These are phyloP conservation scores for Anabacerthia variegaticeps DNA, from an alignment of 2,797 vertebrate species.

Conservation along the genomic window DNA sequence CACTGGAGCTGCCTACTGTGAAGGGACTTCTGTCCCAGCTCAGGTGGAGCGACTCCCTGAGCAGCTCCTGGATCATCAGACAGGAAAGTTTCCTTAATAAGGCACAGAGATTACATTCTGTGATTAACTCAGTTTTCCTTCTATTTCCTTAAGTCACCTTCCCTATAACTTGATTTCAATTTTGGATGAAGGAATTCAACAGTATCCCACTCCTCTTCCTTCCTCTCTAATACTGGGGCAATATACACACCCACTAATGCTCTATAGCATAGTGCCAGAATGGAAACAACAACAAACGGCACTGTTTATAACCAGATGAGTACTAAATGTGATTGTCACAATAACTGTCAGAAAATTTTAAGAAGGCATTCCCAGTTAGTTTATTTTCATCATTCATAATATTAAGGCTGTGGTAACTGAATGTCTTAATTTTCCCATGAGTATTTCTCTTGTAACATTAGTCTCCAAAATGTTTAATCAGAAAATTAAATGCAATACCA, in stretches of 20 bases:
- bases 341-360: background rate
- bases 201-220: background rate
- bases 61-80: background rate
- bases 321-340: background rate
- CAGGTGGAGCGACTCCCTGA: background rate
- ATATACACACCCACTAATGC: background rate
- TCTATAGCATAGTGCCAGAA: background rate
- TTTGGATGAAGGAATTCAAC: background rate
- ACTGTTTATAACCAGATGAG: background rate
- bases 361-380: background rate
- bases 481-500: conserved; percentile 4
- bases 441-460: background rate
- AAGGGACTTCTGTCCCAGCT: accelerated
- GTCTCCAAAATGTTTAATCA: background rate
- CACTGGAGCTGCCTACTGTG: background rate
- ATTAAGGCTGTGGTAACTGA: background rate
- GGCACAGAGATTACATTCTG: background rate
- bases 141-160: background rate
- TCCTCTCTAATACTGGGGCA: background rate
- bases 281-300: background rate
- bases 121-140: background rate
- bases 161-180: background rate
- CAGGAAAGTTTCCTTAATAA: background rate
- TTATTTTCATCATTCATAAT: conserved; percentile 1
- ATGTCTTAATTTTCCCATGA: background rate